A percentile compares a stretch with the other conserved stretches of the same genome.
Conservation (phyloP, 2,797 vertebrate genomes). For the Sebastolobus alascanus region DNA sequence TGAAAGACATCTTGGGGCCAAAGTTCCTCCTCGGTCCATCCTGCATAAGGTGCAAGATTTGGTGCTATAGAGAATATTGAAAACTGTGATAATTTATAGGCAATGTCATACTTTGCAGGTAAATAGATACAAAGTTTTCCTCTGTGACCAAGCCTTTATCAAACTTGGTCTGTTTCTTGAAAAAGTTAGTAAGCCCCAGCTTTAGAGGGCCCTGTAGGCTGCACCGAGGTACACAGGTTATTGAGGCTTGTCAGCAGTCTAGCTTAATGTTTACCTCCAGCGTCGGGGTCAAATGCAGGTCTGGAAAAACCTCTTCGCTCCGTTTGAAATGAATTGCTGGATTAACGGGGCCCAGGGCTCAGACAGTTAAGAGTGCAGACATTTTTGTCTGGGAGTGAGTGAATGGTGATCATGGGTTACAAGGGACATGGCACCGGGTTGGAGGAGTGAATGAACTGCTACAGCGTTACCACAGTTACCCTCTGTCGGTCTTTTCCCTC, state of each 20-base stretch:
- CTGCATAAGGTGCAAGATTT: neutral
- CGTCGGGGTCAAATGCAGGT: slow-evolving; percentile 35
- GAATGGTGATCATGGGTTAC: neutral
- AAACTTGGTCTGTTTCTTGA: neutral
- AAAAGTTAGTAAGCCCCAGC: neutral
- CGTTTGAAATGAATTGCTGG: slow-evolving; percentile 20
- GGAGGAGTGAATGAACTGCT: neutral
- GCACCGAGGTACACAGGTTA: neutral
- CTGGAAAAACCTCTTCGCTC: slow-evolving; percentile 19
- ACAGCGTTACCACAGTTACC: neutral
- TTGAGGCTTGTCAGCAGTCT: slow-evolving; percentile 10
- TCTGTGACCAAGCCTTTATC: neutral
- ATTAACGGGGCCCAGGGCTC: neutral
- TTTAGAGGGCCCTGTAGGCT: neutral
- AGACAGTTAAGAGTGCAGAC: neutral
- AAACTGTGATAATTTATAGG: neutral
- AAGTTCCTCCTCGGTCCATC: neutral
- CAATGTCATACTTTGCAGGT: neutral
- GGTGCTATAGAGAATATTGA: neutral
- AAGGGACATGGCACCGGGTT: neutral
- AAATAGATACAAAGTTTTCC: neutral
- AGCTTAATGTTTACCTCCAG: slow-evolving; percentile 16
- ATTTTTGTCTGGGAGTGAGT: neutral
- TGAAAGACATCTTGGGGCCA: neutral
- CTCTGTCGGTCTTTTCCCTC: neutral